Evolutionary conservation across 1,140 invertebrate genomes (phyloP), one percentile per base, ranked within the genome.

Genomic region (Luehdorfia chinensis): DNA sequence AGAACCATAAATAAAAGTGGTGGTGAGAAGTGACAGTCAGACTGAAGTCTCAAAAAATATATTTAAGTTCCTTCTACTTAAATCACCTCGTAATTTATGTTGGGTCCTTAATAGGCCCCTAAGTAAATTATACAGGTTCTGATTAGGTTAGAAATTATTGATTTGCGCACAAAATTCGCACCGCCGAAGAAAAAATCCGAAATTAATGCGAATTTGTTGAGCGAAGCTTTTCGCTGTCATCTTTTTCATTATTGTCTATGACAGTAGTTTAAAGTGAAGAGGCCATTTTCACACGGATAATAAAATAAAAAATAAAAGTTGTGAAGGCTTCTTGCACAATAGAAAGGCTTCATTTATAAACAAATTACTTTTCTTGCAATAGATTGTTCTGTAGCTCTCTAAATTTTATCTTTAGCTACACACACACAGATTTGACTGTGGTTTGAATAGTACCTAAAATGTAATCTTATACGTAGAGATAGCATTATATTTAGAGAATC

Each of bases 51-150:
- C 52, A 51, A 46, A 52, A 36, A n/a, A 49, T 47, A 69, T 66
- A 72, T 67, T 65, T 55, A 74, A 66, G 69, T 75, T 83, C 78
- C 77, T 84, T 84, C 80, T 83, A 83, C 83, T 85, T 74, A 73
- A 87, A 87, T 88, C 87, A 88, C 87, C 87, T 84, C 86, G 74
- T 85, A 83, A 87, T 88, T 87, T 88, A 87, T 84, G 57, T 76
- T 75, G 78, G 75, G 71, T 43, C 66, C 50, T 32, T 21, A 12
- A 21, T 27, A 51, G 48, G 64, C 59, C 72, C 75, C 70, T 76
- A 59, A 78, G 81, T 87, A 88, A 88, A 88, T 88, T 87, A 81
- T 83, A 87, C 83, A 81, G 87, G 87, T 88, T 88, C 79, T 88
- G 87, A 87, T 88, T 87, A 79, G 76, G 78, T 84, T 81, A 86